Evolutionary conservation across 2,888 invertebrate species (phyloP).

Genomic region (Parthenolecanium corni): DNA sequence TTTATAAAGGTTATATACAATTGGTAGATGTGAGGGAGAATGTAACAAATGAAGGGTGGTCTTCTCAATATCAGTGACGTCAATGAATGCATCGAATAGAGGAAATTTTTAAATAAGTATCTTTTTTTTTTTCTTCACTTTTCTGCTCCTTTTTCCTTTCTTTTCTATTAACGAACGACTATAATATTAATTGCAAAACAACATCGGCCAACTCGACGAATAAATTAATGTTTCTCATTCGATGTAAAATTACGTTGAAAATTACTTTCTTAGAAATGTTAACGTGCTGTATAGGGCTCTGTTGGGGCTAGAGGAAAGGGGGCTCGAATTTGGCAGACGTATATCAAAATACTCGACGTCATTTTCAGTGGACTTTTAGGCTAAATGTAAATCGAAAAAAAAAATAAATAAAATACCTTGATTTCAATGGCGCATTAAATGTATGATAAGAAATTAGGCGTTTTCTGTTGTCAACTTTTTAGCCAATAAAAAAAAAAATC

Average conservation of each 20-base stretch:
- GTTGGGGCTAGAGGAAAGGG: not conserved
- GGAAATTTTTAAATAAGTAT: slow-evolving; percentile 12
- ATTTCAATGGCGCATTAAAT: no score
- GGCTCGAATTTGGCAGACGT: slow-evolving; percentile 13
- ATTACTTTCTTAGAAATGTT: slow-evolving; percentile 2
- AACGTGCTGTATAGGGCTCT: not conserved
- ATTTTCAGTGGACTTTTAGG: not conserved
- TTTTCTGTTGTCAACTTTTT: no score
- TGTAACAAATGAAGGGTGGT: slow-evolving; percentile 4
- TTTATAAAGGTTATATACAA: no score
- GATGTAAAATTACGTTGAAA: not conserved
- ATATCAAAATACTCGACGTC: not conserved
- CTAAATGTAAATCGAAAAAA: slow-evolving; percentile 17
- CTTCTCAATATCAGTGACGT: slow-evolving; percentile 17
- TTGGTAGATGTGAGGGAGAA: not conserved
- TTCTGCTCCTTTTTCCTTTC: no score
- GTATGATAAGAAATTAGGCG: no score
- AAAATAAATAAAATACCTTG: not conserved
- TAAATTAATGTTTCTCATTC: slow-evolving; percentile 19
- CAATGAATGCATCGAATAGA: slow-evolving; percentile 8
- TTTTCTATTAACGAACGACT: not conserved
- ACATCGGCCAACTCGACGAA: slow-evolving; percentile 15
- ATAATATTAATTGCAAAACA: slow-evolving; percentile 19
- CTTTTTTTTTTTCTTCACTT: slow-evolving; percentile 1
- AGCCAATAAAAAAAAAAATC: no score